Evolutionary conservation across 2,888 invertebrate species (phyloP), one percentile per base, ranked within the genome.

Genomic region (Agrochola litura): DNA sequence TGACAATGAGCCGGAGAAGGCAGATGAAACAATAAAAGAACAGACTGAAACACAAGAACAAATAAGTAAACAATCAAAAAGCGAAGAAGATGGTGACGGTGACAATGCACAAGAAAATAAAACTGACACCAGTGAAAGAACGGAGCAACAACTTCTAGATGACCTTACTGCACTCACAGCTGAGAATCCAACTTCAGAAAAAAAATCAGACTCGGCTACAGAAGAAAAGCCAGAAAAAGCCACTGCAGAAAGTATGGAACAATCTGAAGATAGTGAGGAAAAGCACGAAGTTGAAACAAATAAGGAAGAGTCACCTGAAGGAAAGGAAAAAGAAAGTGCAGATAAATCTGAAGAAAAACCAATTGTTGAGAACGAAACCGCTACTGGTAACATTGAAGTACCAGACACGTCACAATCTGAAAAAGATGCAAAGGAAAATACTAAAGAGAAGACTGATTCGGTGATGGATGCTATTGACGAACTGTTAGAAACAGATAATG

Each of bases 381-480:
- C 54, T 66, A 68, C 69, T 8, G 37, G 49, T 61, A 72, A 74
- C n/a, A 54, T 76, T 66, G 67, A 85, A 65, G 79, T 79, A 37
- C 60, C 82, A 64, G 83, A 88, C 66, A 77, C 71, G 0, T 78
- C 84, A 30, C 77, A 86, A 70, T 56, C 72, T 56, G 67, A 76
- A 25, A 37, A 69, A 58, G 56, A 43, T 65, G 70, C 43, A 2
- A 69, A 73, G 37, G 76, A 79, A 69, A 86, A 78, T 56, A 16
- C 37, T 2, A 75, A 79, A 52, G 82, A 81, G 60, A 88, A 85
- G 58, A 71, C 82, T 19, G 85, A 86, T 78, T 79, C 81, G 30
- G 85, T 82, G 25, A 76, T 85, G 81, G 84, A 85, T 77, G 87
- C 82, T 43, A 84, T 84, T 65, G 84, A 86, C 70, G 82, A 87